phyloP scores from a whole-genome alignment of 1,140 invertebrate species.

The Onthophagus taurus region DNA sequence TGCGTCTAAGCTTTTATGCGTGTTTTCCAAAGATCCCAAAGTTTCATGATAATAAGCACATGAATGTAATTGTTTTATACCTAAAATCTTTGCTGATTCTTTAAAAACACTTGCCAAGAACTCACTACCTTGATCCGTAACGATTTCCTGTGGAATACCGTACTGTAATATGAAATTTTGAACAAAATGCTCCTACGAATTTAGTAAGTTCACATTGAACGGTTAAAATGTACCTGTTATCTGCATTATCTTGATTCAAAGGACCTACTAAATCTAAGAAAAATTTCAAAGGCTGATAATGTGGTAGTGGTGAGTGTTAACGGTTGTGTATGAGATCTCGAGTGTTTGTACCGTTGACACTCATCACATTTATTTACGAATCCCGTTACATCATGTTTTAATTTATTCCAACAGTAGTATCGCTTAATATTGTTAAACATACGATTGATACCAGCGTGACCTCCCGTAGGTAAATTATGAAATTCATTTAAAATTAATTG shows the following conservation, averaged over 20 bases:
- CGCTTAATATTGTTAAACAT: conserved; percentile 23
- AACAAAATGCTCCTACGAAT: conserved; percentile 16
- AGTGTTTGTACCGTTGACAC: conserved; percentile 7
- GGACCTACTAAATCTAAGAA: conserved; percentile 11
- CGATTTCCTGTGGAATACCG: conserved; percentile 20
- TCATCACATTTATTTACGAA: no score
- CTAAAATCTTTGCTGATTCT: conserved; percentile 19
- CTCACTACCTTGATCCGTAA: no score
- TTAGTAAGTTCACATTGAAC: conserved; percentile 7
- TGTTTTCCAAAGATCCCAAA: conserved; percentile 21
- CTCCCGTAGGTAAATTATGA: conserved; percentile 19
- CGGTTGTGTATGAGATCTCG: not conserved
- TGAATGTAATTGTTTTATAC: conserved; percentile 22
- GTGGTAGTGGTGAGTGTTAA: conserved; percentile 4
- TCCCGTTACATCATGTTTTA: not conserved
- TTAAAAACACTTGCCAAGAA: no score
- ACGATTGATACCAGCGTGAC: conserved; percentile 20
- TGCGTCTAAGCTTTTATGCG: conserved; percentile 23
- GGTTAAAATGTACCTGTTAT: conserved; percentile 5
- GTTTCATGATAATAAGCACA: conserved; percentile 26
- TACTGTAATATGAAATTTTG: conserved; percentile 24
- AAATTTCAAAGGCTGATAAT: not conserved
- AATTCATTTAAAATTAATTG: no score
- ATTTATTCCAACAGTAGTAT: conserved; percentile 18
- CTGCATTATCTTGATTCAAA: not conserved